phyloP scores from a whole-genome alignment of 2,797 vertebrate genomes.

The Schizopygopsis malacanthus region DNA sequence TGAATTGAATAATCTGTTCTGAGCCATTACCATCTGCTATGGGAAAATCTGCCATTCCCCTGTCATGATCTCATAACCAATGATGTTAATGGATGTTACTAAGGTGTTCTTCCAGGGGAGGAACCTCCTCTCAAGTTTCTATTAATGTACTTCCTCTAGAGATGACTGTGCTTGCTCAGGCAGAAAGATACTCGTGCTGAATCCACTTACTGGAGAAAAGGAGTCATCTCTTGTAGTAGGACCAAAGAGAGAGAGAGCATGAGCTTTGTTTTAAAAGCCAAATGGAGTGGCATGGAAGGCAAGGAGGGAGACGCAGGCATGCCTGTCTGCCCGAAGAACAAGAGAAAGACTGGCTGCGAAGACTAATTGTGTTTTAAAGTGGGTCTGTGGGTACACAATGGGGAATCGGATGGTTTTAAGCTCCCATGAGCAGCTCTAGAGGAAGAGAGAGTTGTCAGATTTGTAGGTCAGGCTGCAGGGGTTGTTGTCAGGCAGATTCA shows the following conservation, averaged over 20 bases:
- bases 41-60: slow-evolving; percentile 54
- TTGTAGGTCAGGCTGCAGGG: slow-evolving; percentile 83
- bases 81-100: slow-evolving; percentile 78
- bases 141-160: slow-evolving; percentile 78
- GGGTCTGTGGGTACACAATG: slow-evolving; percentile 76
- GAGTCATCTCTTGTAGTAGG: slow-evolving; percentile 57
- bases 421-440: slow-evolving; percentile 73
- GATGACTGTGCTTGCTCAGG: slow-evolving; percentile 63
- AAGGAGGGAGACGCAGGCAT: slow-evolving; percentile 56
- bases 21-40: slow-evolving; percentile 46
- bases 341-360: slow-evolving; percentile 66
- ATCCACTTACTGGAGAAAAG: slow-evolving; percentile 68
- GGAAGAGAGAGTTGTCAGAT: slow-evolving; percentile 82
- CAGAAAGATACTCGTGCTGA: slow-evolving; percentile 63
- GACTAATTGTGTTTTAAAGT: slow-evolving; percentile 83
- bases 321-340: slow-evolving; percentile 58
- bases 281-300: slow-evolving; percentile 62
- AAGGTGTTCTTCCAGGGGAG: slow-evolving; percentile 75
- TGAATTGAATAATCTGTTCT: slow-evolving; percentile 40
- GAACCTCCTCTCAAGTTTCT: slow-evolving; percentile 73
- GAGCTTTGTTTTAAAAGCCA: slow-evolving; percentile 64
- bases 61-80: slow-evolving; percentile 69
- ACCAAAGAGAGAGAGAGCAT: not conserved
- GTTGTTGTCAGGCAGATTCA: slow-evolving; percentile 81
- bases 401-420: slow-evolving; percentile 76